Evolutionary conservation across 2,113 vertebrate genomes (phyloP).

Genomic region (Phoenicopterus ruber): DNA sequence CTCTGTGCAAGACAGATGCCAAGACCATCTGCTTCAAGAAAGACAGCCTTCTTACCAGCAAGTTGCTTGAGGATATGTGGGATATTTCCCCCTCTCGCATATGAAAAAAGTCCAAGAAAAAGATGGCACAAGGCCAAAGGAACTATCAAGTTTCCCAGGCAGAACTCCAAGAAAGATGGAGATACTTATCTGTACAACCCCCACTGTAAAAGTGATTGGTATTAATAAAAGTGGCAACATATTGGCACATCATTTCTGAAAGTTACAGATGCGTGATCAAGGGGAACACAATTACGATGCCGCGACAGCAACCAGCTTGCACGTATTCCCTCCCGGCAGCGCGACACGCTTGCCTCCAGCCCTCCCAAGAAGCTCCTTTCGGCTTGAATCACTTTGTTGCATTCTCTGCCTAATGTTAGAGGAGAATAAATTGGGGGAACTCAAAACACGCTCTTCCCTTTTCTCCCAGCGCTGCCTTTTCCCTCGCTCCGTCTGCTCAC

Average conservation of each 20-base stretch:
- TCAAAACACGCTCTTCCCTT: rapidly evolving
- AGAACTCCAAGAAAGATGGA: background rate
- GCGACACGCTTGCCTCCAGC: background rate
- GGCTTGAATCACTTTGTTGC: background rate
- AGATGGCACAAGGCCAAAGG: background rate
- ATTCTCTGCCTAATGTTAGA: background rate
- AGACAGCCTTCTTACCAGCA: background rate
- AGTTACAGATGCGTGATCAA: background rate
- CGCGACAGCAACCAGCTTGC: background rate
- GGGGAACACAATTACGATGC: background rate
- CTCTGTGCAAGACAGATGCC: constrained; percentile 24
- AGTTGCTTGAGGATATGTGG: background rate
- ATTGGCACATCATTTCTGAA: background rate
- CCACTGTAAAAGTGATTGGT: background rate
- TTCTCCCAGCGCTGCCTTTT: background rate
- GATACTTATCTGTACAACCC: background rate
- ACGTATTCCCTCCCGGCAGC: rapidly evolving
- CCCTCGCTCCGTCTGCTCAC: background rate
- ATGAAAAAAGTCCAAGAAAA: background rate
- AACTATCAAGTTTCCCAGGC: background rate
- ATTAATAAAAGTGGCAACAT: background rate
- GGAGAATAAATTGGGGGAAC: background rate
- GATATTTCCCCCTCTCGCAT: background rate
- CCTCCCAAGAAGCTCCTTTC: background rate
- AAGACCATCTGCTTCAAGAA: constrained; percentile 29